Conservation (phyloP, 2,888 invertebrate genomes). For the Cephus pulcher region DNA sequence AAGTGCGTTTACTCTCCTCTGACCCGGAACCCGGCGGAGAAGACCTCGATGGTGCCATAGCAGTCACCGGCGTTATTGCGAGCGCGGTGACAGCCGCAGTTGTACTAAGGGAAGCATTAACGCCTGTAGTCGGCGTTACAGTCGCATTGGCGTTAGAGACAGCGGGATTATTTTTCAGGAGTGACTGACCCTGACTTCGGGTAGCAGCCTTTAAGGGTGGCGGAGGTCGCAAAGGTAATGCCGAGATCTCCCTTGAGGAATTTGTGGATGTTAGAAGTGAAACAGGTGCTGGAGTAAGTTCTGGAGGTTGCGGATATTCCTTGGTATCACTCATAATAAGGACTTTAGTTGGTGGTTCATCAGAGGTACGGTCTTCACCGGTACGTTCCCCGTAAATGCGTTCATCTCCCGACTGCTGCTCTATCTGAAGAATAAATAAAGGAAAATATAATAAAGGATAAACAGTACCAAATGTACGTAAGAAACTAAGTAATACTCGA, state of each 20-base stretch:
- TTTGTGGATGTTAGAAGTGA: constrained; percentile 31
- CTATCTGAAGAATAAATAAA: constrained; percentile 22
- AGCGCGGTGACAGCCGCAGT: constrained; percentile 24
- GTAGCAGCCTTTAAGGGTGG: constrained; percentile 72
- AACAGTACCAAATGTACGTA: background rate
- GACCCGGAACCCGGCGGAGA: constrained; percentile 37
- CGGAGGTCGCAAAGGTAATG: constrained; percentile 62
- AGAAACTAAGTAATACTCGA: background rate
- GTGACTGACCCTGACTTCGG: constrained; percentile 55
- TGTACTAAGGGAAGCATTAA: background rate
- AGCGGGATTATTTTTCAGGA: constrained; percentile 39
- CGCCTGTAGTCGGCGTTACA: constrained; percentile 13
- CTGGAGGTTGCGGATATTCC: constrained; percentile 39
- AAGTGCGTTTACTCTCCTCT: constrained; percentile 76
- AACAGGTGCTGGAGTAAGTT: constrained; percentile 42
- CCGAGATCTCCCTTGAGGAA: constrained; percentile 33
- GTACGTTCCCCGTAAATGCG: constrained; percentile 43
- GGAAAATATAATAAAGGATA: constrained; percentile 6
- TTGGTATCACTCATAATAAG: constrained; percentile 41
- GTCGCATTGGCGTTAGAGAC: constrained; percentile 20
- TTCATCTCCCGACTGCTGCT: constrained; percentile 36
- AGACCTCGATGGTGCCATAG: constrained; percentile 22
- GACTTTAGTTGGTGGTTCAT: constrained; percentile 50
- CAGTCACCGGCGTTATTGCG: constrained; percentile 17
- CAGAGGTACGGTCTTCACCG: constrained; percentile 33